Conservation (phyloP, 2,888 invertebrate genomes). For the Rotaria macrura region DNA sequence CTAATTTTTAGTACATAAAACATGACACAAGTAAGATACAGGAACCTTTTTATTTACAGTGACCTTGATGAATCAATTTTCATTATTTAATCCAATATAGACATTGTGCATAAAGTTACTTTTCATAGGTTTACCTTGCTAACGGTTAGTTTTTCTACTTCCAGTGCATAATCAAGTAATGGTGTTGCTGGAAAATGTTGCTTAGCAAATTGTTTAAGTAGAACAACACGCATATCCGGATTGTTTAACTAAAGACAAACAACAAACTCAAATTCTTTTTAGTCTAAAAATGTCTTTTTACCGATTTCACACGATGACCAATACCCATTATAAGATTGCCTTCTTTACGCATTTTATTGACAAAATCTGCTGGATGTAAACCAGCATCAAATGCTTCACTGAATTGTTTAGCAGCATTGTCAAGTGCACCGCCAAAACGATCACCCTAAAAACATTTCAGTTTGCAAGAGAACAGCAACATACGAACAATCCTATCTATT, state of each 20-base stretch:
- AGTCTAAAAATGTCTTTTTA: slow-evolving; percentile 42
- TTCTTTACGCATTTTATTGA: slow-evolving; percentile 88
- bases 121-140: slow-evolving; percentile 47
- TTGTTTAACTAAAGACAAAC: slow-evolving; percentile 57
- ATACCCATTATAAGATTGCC: slow-evolving; percentile 98
- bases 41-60: too few species aligned
- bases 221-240: slow-evolving; percentile 92
- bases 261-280: slow-evolving; percentile 50
- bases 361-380: slow-evolving; percentile 91
- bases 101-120: too few species aligned
- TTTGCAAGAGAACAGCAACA: too few species aligned
- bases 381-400: slow-evolving; percentile 88
- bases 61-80: background rate
- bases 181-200: slow-evolving; percentile 85
- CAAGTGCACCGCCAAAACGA: slow-evolving; percentile 91
- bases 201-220: slow-evolving; percentile 86
- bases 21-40: too few species aligned
- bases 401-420: slow-evolving; percentile 93
- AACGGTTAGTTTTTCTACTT: slow-evolving; percentile 87
- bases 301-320: slow-evolving; percentile 72
- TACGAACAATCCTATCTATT: too few species aligned
- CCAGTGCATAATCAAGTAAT: slow-evolving; percentile 82
- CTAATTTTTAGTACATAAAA: too few species aligned
- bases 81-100: background rate
- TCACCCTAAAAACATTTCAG: slow-evolving; percentile 63